Percentiles rank a stretch among this genome's conserved stretches.
These are phyloP conservation scores for Pelodytes ibericus DNA, from an alignment of 2,797 vertebrate genomes.

Conservation along the genomic window DNA sequence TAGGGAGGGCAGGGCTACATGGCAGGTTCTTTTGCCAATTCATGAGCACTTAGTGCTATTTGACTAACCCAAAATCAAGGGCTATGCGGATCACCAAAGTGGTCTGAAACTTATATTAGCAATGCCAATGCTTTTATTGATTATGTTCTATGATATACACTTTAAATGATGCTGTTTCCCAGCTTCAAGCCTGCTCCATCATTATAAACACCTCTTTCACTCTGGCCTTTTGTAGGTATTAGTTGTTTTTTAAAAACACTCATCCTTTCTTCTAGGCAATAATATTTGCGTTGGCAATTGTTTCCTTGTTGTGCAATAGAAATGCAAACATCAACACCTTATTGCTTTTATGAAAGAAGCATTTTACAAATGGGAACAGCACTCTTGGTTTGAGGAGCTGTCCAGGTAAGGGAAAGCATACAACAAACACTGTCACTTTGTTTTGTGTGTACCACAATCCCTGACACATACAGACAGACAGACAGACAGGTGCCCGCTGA, in stretches of 20 bases:
- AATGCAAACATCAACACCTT: constrained; percentile 33
- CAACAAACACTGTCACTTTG: too few species aligned
- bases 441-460: too few species aligned
- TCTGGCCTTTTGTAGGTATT: constrained; percentile 1
- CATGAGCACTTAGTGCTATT: too few species aligned
- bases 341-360: constrained; percentile 21
- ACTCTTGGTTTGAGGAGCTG: constrained; percentile 6
- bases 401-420: too few species aligned
- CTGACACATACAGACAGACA: too few species aligned
- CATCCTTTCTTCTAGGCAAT: background rate
- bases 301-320: constrained; percentile 46
- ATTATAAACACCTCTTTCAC: constrained; percentile 27
- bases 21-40: too few species aligned
- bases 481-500: background rate
- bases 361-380: constrained; percentile 19
- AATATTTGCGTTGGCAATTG: constrained; percentile 39
- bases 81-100: too few species aligned
- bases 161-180: background rate
- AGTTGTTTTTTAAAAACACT: constrained; percentile 21
- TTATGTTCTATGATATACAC: background rate
- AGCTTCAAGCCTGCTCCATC: background rate
- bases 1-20: too few species aligned
- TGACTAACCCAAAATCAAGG: too few species aligned
- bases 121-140: background rate
- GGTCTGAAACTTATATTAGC: too few species aligned